These are phyloP conservation scores for Chlamydotis undulata DNA, from an alignment of 2,113 vertebrate genomes.

Conservation along the genomic window DNA sequence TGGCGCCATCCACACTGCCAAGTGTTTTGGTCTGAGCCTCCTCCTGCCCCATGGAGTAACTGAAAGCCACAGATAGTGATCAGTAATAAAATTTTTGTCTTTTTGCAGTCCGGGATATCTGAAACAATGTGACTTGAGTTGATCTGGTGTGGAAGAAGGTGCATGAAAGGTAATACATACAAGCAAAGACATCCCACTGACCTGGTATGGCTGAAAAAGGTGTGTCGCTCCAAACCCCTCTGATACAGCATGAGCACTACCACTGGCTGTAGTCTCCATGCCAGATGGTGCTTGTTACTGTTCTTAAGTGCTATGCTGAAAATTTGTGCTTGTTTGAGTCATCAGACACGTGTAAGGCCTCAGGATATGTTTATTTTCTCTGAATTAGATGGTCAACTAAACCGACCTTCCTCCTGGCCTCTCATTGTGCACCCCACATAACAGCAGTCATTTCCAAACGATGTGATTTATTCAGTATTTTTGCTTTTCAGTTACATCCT, in stretches of 20 bases:
- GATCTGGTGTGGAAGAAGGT: not conserved
- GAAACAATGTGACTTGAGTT: not conserved
- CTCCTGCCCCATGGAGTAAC: not conserved
- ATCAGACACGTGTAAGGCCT: not conserved
- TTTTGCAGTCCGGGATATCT: not conserved
- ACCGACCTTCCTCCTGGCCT: not conserved
- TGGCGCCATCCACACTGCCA: fast-evolving
- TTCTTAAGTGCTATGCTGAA: not conserved
- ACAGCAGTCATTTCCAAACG: not conserved
- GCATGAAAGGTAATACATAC: not conserved
- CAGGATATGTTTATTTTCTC: not conserved
- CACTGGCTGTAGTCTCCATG: not conserved
- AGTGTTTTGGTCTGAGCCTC: not conserved
- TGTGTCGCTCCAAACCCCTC: not conserved
- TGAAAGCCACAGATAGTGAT: not conserved
- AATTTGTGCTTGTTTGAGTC: not conserved
- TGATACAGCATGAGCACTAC: not conserved
- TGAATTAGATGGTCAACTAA: not conserved
- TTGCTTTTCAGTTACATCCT: not conserved
- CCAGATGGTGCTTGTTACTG: not conserved
- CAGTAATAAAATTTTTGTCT: not conserved
- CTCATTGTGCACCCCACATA: not conserved
- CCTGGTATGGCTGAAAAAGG: not conserved
- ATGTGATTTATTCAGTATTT: not conserved
- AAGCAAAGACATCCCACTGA: not conserved